Conservation (phyloP, 2,888 invertebrate species). For the Luperina testacea region DNA sequence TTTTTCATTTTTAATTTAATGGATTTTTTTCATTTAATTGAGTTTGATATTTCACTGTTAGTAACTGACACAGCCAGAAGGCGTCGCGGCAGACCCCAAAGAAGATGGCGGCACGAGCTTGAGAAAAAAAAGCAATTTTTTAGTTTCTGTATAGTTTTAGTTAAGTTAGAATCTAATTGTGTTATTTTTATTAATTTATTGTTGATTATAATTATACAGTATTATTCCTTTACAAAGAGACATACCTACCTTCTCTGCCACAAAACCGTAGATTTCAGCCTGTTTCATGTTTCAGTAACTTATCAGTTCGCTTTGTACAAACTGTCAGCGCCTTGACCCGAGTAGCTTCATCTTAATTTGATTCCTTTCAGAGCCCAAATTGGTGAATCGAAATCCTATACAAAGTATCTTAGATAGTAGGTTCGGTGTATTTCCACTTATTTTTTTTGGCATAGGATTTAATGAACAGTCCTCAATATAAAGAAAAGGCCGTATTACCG, state of each 20-base stretch:
- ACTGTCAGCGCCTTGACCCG: constrained; percentile 4
- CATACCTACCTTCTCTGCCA: not conserved
- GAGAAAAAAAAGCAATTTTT: no score
- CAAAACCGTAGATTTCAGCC: not conserved
- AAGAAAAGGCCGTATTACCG: not conserved
- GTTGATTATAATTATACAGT: no score
- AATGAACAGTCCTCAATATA: not conserved
- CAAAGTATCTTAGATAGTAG: not conserved
- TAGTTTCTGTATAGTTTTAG: no score
- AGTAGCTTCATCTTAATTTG: constrained; percentile 20
- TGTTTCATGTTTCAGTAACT: constrained; percentile 12
- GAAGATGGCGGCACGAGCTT: no score
- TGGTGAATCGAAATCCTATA: constrained; percentile 14
- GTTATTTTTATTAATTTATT: no score
- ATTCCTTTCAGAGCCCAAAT: constrained; percentile 24
- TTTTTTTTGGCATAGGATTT: not conserved
- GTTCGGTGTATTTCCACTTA: not conserved
- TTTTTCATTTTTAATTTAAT: not conserved
- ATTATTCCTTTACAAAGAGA: not conserved
- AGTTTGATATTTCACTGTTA: not conserved
- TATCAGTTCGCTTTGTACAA: constrained; percentile 18
- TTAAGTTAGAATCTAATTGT: no score
- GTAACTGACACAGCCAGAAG: no score
- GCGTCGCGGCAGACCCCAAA: no score
- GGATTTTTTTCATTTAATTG: no score